Conservation (phyloP, 2,888 invertebrate species). For the Aricia artaxerxes region DNA sequence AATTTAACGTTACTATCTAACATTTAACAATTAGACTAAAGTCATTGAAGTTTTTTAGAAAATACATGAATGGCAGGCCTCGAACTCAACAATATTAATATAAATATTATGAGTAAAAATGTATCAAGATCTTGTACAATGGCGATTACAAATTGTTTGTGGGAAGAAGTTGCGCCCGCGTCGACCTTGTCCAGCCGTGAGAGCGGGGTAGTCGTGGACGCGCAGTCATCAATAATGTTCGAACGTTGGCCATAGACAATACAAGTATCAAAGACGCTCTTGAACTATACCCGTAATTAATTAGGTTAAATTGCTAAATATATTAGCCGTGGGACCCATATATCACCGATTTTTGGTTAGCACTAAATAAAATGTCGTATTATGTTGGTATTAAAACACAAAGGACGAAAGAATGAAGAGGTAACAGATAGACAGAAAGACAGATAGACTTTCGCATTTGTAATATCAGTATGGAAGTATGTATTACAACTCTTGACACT, state of each 20-base stretch:
- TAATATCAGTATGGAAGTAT: too few relatives aligned
- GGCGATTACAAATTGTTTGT: conserved; percentile 21
- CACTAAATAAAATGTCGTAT: too few relatives aligned
- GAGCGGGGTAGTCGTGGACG: not conserved
- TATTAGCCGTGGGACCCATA: not conserved
- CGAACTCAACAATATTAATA: not conserved
- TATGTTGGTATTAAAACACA: too few relatives aligned
- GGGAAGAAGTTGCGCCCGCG: not conserved
- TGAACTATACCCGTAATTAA: not conserved
- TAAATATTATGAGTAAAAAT: conserved; percentile 9
- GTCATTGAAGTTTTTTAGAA: not conserved
- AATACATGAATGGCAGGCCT: not conserved
- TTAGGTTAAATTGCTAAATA: not conserved
- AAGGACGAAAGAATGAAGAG: too few relatives aligned
- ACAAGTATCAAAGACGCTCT: not conserved
- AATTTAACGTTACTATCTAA: not conserved
- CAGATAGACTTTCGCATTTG: too few relatives aligned
- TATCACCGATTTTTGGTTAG: not conserved
- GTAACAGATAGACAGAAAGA: too few relatives aligned
- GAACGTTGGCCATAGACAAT: not conserved
- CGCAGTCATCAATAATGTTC: conserved; percentile 1
- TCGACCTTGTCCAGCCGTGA: conserved; percentile 5
- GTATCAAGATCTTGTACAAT: conserved; percentile 20
- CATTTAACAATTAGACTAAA: not conserved
- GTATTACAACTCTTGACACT: not conserved